Evolutionary conservation across 2,113 vertebrate genomes (phyloP).

Genomic region (Entelurus aequoreus): DNA sequence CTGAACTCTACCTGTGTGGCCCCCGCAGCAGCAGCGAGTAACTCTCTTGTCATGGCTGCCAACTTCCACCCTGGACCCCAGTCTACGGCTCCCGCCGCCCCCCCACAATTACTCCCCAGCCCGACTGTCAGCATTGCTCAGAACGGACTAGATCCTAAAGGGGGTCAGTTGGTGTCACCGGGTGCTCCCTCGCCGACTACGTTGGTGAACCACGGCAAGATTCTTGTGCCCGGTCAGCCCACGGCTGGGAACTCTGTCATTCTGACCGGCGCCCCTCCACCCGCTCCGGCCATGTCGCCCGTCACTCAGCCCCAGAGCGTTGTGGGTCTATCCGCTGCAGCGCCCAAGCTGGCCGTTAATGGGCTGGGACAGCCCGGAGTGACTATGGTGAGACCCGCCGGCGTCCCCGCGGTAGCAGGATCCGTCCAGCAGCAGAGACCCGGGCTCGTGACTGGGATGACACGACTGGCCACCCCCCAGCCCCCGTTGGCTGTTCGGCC

Average conservation of each 20-base stretch:
- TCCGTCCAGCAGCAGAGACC: slow-evolving; percentile 70
- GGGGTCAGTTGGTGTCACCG: slow-evolving; percentile 33
- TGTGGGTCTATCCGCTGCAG: slow-evolving; percentile 15
- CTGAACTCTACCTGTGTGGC: slow-evolving; percentile 37
- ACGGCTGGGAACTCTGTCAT: slow-evolving; percentile 47
- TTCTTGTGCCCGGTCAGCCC: slow-evolving; percentile 55
- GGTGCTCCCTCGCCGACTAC: slow-evolving; percentile 40
- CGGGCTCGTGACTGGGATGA: slow-evolving; percentile 48
- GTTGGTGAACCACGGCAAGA: slow-evolving; percentile 69
- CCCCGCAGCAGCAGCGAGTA: slow-evolving; percentile 29
- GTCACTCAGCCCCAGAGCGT: slow-evolving; percentile 43
- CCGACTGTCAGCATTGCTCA: slow-evolving; percentile 63
- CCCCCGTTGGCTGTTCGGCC: slow-evolving; percentile 77
- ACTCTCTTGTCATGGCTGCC: slow-evolving; percentile 39
- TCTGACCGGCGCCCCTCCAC: slow-evolving; percentile 33
- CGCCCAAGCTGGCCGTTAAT: slow-evolving; percentile 61
- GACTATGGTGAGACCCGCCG: slow-evolving; percentile 56
- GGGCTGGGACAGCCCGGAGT: slow-evolving; percentile 51
- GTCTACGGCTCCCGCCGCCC: slow-evolving; percentile 34
- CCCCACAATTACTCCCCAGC: slow-evolving; percentile 61
- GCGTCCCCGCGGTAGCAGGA: slow-evolving; percentile 31
- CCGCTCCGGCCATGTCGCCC: slow-evolving; percentile 29
- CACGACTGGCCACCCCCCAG: slow-evolving; percentile 71
- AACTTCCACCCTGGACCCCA: slow-evolving; percentile 39
- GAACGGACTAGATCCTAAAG: slow-evolving; percentile 68